A percentile compares a stretch with the other conserved stretches of the same genome.
Evolutionary conservation across 2,888 invertebrate species (phyloP).

Genomic region (Lissocephala sabroskyi): DNA sequence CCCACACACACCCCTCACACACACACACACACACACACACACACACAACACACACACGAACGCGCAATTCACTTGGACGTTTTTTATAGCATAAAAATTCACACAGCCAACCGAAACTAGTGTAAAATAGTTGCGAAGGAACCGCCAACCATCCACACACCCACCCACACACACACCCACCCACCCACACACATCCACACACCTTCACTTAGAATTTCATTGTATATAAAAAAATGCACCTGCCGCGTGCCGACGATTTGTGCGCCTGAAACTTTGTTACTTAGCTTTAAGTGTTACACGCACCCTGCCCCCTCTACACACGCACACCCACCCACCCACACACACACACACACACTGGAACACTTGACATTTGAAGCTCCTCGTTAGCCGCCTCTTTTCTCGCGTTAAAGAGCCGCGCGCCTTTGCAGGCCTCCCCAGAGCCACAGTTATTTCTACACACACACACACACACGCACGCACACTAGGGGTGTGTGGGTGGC

Average conservation of each 20-base stretch:
- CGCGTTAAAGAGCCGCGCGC: no score
- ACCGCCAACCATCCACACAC: no score
- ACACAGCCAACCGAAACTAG: no score
- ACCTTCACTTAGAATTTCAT: not conserved
- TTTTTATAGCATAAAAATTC: slow-evolving; percentile 4
- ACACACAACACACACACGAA: not conserved
- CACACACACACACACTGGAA: no score
- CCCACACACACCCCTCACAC: not conserved
- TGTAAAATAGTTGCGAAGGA: no score
- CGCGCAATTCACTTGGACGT: not conserved
- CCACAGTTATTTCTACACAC: not conserved
- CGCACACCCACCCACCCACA: not conserved
- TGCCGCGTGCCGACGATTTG: no score
- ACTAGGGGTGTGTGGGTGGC: not conserved
- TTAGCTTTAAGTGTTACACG: slow-evolving; percentile 63
- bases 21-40: slow-evolving; percentile 1
- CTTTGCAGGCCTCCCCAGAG: no score
- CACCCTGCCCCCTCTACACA: slow-evolving; percentile 19
- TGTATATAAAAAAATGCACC: slow-evolving; percentile 3
- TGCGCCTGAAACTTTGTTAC: slow-evolving; percentile 44
- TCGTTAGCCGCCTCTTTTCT: no score
- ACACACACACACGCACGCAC: not conserved
- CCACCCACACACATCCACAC: not conserved
- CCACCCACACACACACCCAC: not conserved
- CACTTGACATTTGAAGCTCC: no score